A percentile compares a stretch with the other conserved stretches of the same genome.
These are phyloP conservation scores for Calyptommatus sinebrachiatus DNA, from an alignment of 2,113 vertebrate genomes.

Conservation along the genomic window DNA sequence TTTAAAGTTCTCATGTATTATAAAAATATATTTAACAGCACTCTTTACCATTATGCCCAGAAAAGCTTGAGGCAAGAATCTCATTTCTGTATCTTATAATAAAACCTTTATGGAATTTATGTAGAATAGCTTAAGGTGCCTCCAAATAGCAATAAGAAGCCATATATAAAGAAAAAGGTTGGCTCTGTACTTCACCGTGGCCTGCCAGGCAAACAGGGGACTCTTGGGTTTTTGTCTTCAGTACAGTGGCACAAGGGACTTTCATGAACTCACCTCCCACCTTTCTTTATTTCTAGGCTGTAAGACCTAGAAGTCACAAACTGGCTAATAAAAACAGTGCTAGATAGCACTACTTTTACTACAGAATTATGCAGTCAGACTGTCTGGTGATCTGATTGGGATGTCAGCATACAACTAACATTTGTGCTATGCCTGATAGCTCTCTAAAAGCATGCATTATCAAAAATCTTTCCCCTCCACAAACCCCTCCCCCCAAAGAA, in stretches of 20 bases:
- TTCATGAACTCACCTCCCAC: not conserved
- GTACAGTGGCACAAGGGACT: too few relatives aligned
- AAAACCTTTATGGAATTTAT: not conserved
- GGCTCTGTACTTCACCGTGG: not conserved
- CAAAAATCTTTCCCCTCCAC: too few relatives aligned
- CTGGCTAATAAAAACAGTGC: too few relatives aligned
- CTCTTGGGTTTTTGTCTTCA: not conserved
- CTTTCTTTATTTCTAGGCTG: too few relatives aligned
- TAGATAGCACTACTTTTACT: too few relatives aligned
- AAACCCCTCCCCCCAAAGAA: too few relatives aligned
- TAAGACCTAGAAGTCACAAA: too few relatives aligned
- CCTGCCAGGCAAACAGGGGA: not conserved
- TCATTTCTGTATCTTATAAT: not conserved
- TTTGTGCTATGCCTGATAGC: too few relatives aligned
- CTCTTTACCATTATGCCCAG: not conserved
- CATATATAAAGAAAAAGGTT: not conserved
- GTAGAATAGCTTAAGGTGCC: not conserved
- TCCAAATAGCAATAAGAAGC: not conserved
- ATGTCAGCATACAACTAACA: too few relatives aligned
- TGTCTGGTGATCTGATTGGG: too few relatives aligned
- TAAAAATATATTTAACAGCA: not conserved
- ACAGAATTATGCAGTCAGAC: too few relatives aligned
- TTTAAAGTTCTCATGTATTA: not conserved
- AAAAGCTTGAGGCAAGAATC: not conserved
- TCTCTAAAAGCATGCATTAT: too few relatives aligned